Evolutionary conservation across 2,113 vertebrate genomes (phyloP), one percentile per base, ranked within the genome.

Genomic region (Pelmatolapia mariae): DNA sequence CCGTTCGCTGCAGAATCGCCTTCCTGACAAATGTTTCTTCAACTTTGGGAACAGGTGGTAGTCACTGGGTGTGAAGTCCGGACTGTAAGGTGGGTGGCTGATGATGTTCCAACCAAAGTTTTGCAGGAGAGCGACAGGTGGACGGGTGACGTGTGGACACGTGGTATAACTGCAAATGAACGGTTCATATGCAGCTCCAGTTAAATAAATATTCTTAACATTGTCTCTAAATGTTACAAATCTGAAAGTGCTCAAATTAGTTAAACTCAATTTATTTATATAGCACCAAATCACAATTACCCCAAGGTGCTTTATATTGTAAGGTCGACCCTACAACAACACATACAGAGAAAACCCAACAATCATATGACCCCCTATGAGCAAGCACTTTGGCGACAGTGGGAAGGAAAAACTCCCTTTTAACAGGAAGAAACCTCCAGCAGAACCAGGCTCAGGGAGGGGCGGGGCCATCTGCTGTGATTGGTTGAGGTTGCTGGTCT

Each of bases 351-450:
- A 40, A 2, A 68, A 5, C 33, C 63, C 19, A 40, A 8, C 33
- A 36, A 3, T 6, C 33, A 40, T 1, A 13, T 22, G 18, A 8
- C 2, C 4, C 6, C 33, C 33, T 8, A 9, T 40, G 7, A 38
- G 3, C 19, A 36, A 50, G 6, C 19, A 40, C 63, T 7, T 22
- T 68, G 36, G 36, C 0, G 4, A 68, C 63, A 15, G 36, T 1
- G 1, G 36, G 36, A 40, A 68, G 63, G 36, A 68, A 68, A 38
- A 68, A 40, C 36, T 15, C 63, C 63, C 11, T 68, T 68, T 68
- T 1, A 68, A 68, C 63, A 68, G n/a, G n/a, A 68, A 24, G 36
- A 0, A 38, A 40, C 36, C 19, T 68, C 36, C 1, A 0, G 0
- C 57, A 61, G 57, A 61, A 61, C 29, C 57, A 61, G 57, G 57